Percentiles rank a stretch among this genome's conserved stretches.
These are phyloP conservation scores for Okapia johnstoni DNA, from an alignment of 2,113 vertebrate species.

Conservation along the genomic window DNA sequence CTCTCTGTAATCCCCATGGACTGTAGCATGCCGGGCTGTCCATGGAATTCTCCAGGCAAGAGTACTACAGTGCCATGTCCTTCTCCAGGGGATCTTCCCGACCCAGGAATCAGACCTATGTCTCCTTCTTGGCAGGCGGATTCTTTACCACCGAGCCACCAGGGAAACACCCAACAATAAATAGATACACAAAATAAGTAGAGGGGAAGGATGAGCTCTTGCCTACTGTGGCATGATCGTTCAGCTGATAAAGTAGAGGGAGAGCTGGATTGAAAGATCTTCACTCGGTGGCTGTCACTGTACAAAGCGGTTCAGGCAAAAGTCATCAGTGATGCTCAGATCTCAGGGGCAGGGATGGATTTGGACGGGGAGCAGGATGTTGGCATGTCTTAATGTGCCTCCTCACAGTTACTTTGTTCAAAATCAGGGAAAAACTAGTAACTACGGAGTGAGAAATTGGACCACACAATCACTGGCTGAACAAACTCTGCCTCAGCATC, in stretches of 20 bases:
- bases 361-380: too few species aligned
- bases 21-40: not conserved
- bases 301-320: accelerated
- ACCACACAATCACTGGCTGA: too few species aligned
- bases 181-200: accelerated
- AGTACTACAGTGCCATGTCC: not conserved
- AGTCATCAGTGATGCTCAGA: accelerated
- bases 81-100: not conserved
- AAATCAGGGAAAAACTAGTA: not conserved
- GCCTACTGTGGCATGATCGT: accelerated
- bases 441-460: not conserved
- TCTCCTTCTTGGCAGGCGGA: not conserved
- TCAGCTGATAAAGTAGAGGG: accelerated
- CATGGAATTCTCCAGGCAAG: not conserved
- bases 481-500: accelerated
- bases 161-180: not conserved
- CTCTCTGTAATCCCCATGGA: not conserved
- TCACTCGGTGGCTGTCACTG: accelerated
- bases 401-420: not conserved
- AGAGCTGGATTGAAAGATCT: accelerated
- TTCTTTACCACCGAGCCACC: not conserved
- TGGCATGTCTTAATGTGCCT: accelerated
- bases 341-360: accelerated
- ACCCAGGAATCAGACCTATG: not conserved
- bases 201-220: accelerated